Conservation (phyloP, 2,113 vertebrate genomes). For the Nothoprocta pentlandii region DNA sequence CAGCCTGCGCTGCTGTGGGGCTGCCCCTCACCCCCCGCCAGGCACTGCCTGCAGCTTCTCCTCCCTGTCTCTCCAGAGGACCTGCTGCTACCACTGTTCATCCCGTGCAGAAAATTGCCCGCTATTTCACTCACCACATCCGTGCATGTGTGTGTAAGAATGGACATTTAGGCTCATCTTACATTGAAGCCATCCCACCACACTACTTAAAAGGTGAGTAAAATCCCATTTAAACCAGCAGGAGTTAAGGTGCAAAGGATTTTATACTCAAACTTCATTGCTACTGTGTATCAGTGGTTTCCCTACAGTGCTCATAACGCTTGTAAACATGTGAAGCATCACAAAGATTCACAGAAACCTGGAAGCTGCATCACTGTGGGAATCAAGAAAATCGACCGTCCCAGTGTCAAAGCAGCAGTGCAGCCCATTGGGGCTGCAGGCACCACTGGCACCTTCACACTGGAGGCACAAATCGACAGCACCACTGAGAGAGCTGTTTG, state of each 20-base stretch:
- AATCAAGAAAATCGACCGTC: background rate
- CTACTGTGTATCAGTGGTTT: background rate
- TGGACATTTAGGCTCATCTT: background rate
- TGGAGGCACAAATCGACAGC: background rate
- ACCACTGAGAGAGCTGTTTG: background rate
- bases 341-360: background rate
- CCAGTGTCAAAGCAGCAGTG: background rate
- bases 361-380: background rate
- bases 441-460: background rate
- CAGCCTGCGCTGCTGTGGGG: background rate
- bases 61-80: background rate
- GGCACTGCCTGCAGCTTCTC: background rate
- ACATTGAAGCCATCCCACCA: background rate
- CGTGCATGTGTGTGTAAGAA: background rate
- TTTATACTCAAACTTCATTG: background rate
- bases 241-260: accelerated
- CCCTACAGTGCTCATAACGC: background rate
- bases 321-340: background rate
- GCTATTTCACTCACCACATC: background rate
- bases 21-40: background rate
- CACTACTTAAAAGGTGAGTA: background rate
- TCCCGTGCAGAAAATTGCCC: background rate
- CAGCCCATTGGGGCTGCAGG: background rate
- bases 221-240: background rate
- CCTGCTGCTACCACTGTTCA: background rate